Base-by-base conservation (phyloP, 2,797 vertebrate genomes). In the Sebastes paucispinis region DNA sequence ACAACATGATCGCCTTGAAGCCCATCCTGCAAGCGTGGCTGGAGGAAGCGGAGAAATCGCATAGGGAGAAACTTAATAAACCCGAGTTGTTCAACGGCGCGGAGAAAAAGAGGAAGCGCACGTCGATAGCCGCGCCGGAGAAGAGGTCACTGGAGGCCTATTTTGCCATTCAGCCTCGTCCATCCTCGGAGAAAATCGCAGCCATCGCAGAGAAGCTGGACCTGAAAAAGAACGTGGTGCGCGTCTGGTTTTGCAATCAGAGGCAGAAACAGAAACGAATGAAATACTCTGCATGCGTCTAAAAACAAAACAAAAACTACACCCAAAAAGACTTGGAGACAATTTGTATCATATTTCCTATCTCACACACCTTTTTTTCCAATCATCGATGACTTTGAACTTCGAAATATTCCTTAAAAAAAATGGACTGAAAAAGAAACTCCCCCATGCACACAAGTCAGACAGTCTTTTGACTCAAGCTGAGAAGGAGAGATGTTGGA, bases 211-310 rank as follows among this genome's bases (percentile, higher is more conserved):
- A 98, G 86, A 99, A 98, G 90, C 96, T 99, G 91, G 98, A 99
- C 95, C 98, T 99, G 71, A 99, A 99, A 96, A 99, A 99, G 95
- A 99, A 99, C 91, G 98, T 99, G 93, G 98, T 99, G 77, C 97
- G 98, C 20, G 98, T 99, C 85, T 99, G 98, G 98, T 99, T 99
- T 94, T 99, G 98, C 93, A 99, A 99, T 94, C 98, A 99, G 95
- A 96, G 98, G 83, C 98, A 99, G 96, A 99, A 99, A 96, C 98
- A 99, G 95, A 99, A 99, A 95, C 96, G 98, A 87, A 99, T 99
- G 98, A 99, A 99, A 91, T 99, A 98, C 88, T 99, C 98, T 3
- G 98, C 98, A 69, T 97, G 98, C 93, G 97, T 98, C 93, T 99
- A 78, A 63, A 96, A 7, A 95, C 24, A 20, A 59, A 31, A 36